These are phyloP conservation scores for Hyla sarda DNA, from an alignment of 2,113 vertebrate genomes.

Conservation along the genomic window DNA sequence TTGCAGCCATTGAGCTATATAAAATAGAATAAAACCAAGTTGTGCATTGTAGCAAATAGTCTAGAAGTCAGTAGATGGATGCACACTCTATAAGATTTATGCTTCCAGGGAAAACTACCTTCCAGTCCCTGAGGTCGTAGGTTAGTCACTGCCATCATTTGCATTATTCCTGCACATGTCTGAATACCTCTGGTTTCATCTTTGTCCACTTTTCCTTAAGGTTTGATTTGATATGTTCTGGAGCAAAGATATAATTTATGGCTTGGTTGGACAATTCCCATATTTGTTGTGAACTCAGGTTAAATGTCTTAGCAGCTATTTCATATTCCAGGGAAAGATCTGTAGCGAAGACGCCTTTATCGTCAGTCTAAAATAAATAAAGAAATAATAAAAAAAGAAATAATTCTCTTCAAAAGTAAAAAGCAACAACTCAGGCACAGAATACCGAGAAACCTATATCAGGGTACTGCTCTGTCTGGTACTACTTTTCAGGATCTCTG, in stretches of 20 bases:
- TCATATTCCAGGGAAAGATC: constrained; percentile 92
- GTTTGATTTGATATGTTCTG: constrained; percentile 76
- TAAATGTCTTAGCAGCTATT: constrained; percentile 86
- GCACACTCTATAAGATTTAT: not conserved
- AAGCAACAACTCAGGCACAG: not conserved
- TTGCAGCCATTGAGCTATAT: not conserved
- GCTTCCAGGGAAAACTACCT: not conserved
- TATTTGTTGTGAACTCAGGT: constrained; percentile 78
- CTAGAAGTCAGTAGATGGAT: not conserved
- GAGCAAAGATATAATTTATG: constrained; percentile 86
- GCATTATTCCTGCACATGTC: constrained; percentile 53
- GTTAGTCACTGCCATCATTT: not conserved
- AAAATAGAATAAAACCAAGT: not conserved
- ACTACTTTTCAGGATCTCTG: no score
- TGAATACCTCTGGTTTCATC: constrained; percentile 72
- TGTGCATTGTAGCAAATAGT: not conserved
- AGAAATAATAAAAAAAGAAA: constrained; percentile 33
- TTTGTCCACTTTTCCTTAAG: constrained; percentile 83
- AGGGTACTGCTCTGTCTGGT: no score
- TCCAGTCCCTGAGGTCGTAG: constrained; percentile 1
- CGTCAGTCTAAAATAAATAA: constrained; percentile 87
- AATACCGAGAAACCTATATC: not conserved
- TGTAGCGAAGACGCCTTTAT: constrained; percentile 94
- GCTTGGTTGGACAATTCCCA: constrained; percentile 89
- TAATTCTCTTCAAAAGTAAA: not conserved